Evolutionary conservation across 2,797 vertebrate species (phyloP), one percentile per base, ranked within the genome.

Genomic region (Ibycter americanus): DNA sequence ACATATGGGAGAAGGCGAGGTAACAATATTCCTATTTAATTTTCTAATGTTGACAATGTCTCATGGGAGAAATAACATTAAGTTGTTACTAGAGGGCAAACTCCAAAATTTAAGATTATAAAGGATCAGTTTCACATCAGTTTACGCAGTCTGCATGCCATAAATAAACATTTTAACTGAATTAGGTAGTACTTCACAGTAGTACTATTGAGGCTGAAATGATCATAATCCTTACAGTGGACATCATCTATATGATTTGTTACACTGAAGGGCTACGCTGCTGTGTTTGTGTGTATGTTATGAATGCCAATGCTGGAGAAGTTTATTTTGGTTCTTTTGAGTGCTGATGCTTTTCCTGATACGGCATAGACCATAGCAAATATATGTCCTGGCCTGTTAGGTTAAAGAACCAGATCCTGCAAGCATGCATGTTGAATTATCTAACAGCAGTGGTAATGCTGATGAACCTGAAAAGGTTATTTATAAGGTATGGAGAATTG

Each of bases 1-100:
- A 99, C 99, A 99, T 99, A 99, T 99, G 99, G 99, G 98, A 99
- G 99, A 98, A 99, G 99, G 99, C 99, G 99, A 99, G 99, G 99
- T 99, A 99, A 99, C 97, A 98, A 95, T 94, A 98, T 97, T 98
- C 96, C 96, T 98, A 97, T 98, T 97, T 98, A 98, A 98, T 97
- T 98, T 98, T 97, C 97, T 97, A 98, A 97, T 98, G 98, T 98
- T 94, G 98, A 96, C 97, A 96, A 94, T 98, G 97, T 98, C 95
- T 97, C 94, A 97, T 86, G 97, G 95, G 91, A 98, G 95, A 97
- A 90, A 93, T 97, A 93, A 95, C 92, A 83, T 93, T 34, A 62
- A 93, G 74, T 67, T 97, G 15, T 94, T 95, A 92, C 71, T 97
- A 81, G 90, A 95, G 85, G 95, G 89, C 84, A 90, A 90, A 88